Base-by-base conservation (phyloP, 1,140 invertebrate genomes). In the Aphis craccivora region DNA sequence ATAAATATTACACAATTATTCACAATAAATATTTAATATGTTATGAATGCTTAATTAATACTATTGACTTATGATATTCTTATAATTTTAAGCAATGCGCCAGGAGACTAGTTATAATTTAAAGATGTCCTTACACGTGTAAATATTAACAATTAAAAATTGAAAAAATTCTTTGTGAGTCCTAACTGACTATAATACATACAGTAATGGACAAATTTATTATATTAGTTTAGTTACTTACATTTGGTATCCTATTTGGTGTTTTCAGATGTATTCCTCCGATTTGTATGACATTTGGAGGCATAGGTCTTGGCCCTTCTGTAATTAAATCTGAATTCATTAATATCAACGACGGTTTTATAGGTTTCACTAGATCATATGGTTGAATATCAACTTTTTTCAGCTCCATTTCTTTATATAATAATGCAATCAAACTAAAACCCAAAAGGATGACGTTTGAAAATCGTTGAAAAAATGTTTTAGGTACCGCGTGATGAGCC, bases 281-380 rank as follows among this genome's bases (percentile, higher is more conserved):
- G 43, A 95, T 93, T 94, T 95, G 94, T 23, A 95, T 94, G 1
- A 95, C 93, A 87, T 94, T 94, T 2, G 95, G 94, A 4, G 94
- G 89, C 35, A 94, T 81, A 35, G 95, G 94, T 93, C 94, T 93
- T 40, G 94, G 93, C 45, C 93, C 93, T 23, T 94, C 88, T 5
- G 88, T 53, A 6, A 90, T 94, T 53, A 94, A 94, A 93, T 95
- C 95, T 22, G 94, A 94, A 93, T 95, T 97, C 0, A 96, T 35
- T 6, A 90, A 90, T 11, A 51, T 20, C 18, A 90, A 25, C 14
- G 90, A 94, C 18, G 93, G 90, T n/a, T 76, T 90, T 7, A 67
- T 25, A 25, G 91, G 67, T 40, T 92, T n/a, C 20, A 94, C 91
- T 30, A 55, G 84, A 53, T 90, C 88, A 53, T 22, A 90, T 22